phyloP scores from a whole-genome alignment of 2,888 invertebrate genomes.

The Leptinotarsa peninsularis region DNA sequence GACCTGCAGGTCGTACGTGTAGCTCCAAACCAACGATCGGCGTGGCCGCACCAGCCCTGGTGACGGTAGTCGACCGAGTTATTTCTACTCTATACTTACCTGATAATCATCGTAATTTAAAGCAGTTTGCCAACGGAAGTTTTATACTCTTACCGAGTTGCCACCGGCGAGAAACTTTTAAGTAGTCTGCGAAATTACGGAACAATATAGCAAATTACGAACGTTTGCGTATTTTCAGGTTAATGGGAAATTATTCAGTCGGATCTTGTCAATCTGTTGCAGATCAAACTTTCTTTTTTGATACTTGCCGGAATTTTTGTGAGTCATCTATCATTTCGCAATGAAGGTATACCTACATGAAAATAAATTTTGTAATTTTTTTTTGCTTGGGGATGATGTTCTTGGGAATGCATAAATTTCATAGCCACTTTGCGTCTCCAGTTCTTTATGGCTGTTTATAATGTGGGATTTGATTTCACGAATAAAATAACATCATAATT shows the following conservation, averaged over 20 bases:
- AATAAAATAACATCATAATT: no score
- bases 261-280: conserved; percentile 13
- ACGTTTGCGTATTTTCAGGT: conserved; percentile 17
- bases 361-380: no score
- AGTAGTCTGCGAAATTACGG: conserved; percentile 26
- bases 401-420: no score
- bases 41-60: conserved; percentile 10
- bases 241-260: conserved; percentile 26
- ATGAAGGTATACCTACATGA: no score
- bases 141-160: conserved; percentile 45
- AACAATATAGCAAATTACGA: conserved; percentile 21
- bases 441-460: no score
- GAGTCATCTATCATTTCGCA: no score
- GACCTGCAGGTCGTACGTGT: background rate
- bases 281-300: background rate
- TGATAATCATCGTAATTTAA: conserved; percentile 52
- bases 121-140: conserved; percentile 53
- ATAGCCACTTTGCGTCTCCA: no score
- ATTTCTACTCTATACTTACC: conserved; percentile 47
- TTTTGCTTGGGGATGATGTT: no score
- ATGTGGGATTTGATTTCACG: no score
- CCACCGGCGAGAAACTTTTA: conserved; percentile 41
- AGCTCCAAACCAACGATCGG: background rate
- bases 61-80: conserved; percentile 44
- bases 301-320: no score